Conservation (phyloP, 1,140 invertebrate species). For the Argopecten irradians region DNA sequence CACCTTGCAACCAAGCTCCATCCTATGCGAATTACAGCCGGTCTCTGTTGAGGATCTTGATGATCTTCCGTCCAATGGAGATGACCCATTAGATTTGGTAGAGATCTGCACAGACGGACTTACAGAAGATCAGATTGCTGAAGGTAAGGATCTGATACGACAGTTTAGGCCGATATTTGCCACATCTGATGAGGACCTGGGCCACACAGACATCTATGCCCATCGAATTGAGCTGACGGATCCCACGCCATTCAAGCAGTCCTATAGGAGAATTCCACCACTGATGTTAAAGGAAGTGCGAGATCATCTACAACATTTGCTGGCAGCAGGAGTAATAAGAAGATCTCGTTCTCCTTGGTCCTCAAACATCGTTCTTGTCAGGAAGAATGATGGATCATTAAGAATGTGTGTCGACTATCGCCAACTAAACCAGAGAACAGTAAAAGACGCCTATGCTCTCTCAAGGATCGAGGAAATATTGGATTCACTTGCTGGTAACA, state of each 20-base stretch:
- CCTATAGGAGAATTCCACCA: constrained; percentile 24
- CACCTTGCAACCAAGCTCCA: constrained; percentile 24
- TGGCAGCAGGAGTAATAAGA: constrained; percentile 24
- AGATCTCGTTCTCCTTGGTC: constrained; percentile 20
- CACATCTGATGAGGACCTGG: constrained; percentile 45
- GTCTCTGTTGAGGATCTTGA: constrained; percentile 24
- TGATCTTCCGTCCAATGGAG: background rate
- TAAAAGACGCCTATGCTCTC: no score
- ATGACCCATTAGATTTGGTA: constrained; percentile 11
- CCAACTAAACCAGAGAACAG: no score
- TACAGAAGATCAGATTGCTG: constrained; percentile 1
- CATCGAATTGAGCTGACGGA: constrained; percentile 44
- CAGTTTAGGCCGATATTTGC: constrained; percentile 43
- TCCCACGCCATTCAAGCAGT: constrained; percentile 35
- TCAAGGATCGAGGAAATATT: no score
- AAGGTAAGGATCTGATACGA: constrained; percentile 25
- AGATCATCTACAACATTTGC: no score
- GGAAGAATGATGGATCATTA: constrained; percentile 29
- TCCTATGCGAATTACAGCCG: constrained; percentile 48
- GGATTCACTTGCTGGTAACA: background rate
- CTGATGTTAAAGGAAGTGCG: constrained; percentile 17
- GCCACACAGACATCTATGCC: constrained; percentile 32
- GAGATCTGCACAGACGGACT: constrained; percentile 17
- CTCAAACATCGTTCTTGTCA: background rate
- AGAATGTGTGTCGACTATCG: no score